A percentile compares a stretch with the other conserved stretches of the same genome.
These are phyloP conservation scores for Morbakka virulenta DNA, from an alignment of 30 jellyfish, hydroid and myxozoan species.

Conservation along the genomic window DNA sequence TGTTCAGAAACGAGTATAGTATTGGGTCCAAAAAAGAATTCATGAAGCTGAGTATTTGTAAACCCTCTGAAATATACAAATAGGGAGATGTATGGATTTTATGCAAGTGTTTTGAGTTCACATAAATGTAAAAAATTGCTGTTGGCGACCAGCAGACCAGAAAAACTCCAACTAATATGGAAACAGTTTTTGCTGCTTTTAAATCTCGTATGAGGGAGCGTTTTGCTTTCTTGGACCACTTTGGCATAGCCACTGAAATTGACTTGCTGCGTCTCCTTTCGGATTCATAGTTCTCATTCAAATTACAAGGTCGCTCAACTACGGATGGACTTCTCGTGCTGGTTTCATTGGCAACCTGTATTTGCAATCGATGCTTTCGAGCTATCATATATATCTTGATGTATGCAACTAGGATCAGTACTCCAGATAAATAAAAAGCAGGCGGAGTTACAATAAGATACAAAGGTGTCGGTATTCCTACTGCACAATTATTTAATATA, in stretches of 20 bases:
- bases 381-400: conserved; percentile 66
- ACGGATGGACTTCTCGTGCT: conserved; percentile 25
- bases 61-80: conserved; percentile 59
- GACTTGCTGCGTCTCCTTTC: neutral
- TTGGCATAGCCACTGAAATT: neutral
- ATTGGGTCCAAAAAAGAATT: conserved; percentile 73
- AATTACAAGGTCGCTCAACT: neutral
- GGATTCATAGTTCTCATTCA: neutral
- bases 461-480: conserved; percentile 73
- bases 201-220: conserved; percentile 45
- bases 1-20: conserved; percentile 48
- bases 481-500: conserved; percentile 36
- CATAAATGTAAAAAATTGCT: conserved; percentile 65
- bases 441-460: conserved; percentile 68
- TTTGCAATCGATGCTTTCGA: conserved; percentile 58
- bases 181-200: conserved; percentile 81
- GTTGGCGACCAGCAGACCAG: conserved; percentile 82
- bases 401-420: conserved; percentile 59
- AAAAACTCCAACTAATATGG: conserved; percentile 79
- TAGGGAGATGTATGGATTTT: conserved; percentile 4
- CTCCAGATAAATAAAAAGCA: conserved; percentile 71
- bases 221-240: conserved; percentile 18
- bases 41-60: conserved; percentile 50
- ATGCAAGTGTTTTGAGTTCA: conserved; percentile 48
- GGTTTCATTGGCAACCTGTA: conserved; percentile 44